These are phyloP conservation scores for Acleris emargana DNA, from an alignment of 2,888 invertebrate species.

Conservation along the genomic window DNA sequence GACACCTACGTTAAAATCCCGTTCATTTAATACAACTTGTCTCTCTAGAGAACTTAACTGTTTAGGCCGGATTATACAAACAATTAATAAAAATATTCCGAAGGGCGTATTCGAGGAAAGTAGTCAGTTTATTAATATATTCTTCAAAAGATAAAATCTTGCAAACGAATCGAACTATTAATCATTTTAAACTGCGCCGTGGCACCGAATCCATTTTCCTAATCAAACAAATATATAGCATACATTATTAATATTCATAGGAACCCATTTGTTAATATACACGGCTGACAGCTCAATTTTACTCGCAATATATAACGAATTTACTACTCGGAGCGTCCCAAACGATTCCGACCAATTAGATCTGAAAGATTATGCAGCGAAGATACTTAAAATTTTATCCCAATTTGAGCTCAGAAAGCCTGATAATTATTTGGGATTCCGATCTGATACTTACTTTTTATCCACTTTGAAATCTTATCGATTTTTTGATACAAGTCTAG, in stretches of 20 bases:
- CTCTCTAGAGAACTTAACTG: neutral
- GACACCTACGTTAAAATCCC: conserved; percentile 43
- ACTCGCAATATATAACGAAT: conserved; percentile 55
- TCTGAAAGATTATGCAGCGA: conserved; percentile 42
- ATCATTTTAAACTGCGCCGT: conserved; percentile 51
- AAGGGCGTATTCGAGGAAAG: conserved; percentile 26
- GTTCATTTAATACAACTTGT: conserved; percentile 36
- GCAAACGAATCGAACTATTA: conserved; percentile 58
- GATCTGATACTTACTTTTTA: conserved; percentile 5
- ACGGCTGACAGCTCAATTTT: conserved; percentile 78
- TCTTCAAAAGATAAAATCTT: conserved; percentile 48
- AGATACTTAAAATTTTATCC: conserved; percentile 27
- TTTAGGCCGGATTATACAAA: no score
- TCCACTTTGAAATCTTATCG: conserved; percentile 8
- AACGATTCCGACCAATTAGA: conserved; percentile 54
- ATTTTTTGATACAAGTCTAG: conserved; percentile 4
- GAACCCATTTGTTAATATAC: conserved; percentile 75
- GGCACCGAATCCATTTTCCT: conserved; percentile 52
- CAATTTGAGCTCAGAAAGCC: conserved; percentile 13
- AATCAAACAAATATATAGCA: conserved; percentile 58
- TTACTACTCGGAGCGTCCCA: conserved; percentile 44
- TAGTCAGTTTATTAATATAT: conserved; percentile 41
- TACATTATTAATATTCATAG: conserved; percentile 80
- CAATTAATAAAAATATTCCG: conserved; percentile 21
- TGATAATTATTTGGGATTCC: conserved; percentile 21